These are phyloP conservation scores for Sycobia sp. DNA, from an alignment of 1,140 invertebrate genomes.

Conservation along the genomic window DNA sequence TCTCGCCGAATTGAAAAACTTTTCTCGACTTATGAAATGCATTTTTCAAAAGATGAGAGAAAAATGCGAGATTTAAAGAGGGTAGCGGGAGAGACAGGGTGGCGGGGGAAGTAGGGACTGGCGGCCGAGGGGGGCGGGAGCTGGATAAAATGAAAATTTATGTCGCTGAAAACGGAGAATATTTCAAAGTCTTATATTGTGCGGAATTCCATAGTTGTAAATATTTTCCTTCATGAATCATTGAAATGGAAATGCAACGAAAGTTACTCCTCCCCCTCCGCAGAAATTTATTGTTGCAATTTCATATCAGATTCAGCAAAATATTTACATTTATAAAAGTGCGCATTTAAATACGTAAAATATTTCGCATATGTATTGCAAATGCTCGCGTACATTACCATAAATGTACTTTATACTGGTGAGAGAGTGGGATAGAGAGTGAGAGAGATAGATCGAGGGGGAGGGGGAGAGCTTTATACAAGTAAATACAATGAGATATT, in stretches of 20 bases:
- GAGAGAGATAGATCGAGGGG: too few species aligned
- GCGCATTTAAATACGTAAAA: slow-evolving; percentile 17
- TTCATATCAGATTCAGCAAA: slow-evolving; percentile 33
- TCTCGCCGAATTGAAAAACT: slow-evolving; percentile 33
- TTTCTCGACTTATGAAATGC: slow-evolving; percentile 36
- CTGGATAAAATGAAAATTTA: slow-evolving; percentile 35
- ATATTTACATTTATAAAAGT: slow-evolving; percentile 28
- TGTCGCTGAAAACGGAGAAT: slow-evolving; percentile 35
- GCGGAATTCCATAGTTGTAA: slow-evolving; percentile 36
- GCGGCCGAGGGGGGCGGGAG: neutral
- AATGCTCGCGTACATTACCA: slow-evolving; percentile 21
- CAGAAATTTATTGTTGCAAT: slow-evolving; percentile 36
- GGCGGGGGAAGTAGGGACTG: neutral
- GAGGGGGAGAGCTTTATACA: too few species aligned
- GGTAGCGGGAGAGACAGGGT: neutral
- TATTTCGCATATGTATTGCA: slow-evolving; percentile 12
- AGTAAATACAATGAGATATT: too few species aligned
- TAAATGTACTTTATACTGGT: neutral
- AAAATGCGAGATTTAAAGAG: slow-evolving; percentile 32
- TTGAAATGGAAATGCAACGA: slow-evolving; percentile 34
- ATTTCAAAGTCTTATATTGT: slow-evolving; percentile 38
- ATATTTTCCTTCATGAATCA: slow-evolving; percentile 38
- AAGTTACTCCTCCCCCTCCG: too few species aligned
- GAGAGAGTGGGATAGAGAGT: too few species aligned
- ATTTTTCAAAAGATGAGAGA: slow-evolving; percentile 36